Base-by-base conservation (phyloP, 1,140 invertebrate species). In the Drosophila cardini region DNA sequence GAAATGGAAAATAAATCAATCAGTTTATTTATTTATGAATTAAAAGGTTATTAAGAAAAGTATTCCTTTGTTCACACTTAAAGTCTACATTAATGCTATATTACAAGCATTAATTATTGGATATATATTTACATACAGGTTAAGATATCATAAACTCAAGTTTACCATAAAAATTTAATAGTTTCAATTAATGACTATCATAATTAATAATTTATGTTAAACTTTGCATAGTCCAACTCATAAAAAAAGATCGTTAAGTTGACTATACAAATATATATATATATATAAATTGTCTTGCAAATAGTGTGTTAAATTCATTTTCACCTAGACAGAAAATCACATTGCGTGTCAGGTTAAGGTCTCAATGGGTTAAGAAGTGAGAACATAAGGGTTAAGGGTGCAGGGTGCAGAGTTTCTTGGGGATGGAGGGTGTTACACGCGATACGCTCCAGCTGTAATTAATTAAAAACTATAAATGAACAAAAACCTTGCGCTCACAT, bases 361-460 rank as follows among this genome's bases (percentile, higher is more conserved):
- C 18, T 26, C 10, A 4, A 26, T 7, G 7, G 34, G 6, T 26
- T 26, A 0, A 26, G 21, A 5, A 0, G 21, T 21, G 1, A 2
- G 1, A 21, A 21, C 21, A 21, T 1, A 62, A 50, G 45, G 60
- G 34, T 50, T 34, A 48, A 36, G 43, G 55, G 60, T 34, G 52
- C 26, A 72, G 26, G 26, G 9, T 34, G 52, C 26, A 72, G 26
- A 16, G 9, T 46, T 63, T 30, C 13, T 18, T 50, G 40, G 26
- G 10, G 15, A 15, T 2, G 2, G 26, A 13, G n/a, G 45, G 53
- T 32, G 38, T 36, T 58, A 61, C 71, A 73, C 71, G 71, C 71
- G 34, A 62, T 69, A 62, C 57, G 64, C 56, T 48, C 15, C 36
- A 34, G 64, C 21, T 56, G 64, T 73, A 73, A 73, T 73, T 73